Evolutionary conservation across 2,797 vertebrate species (phyloP).

Genomic region (Paedocypris micromegethes): DNA sequence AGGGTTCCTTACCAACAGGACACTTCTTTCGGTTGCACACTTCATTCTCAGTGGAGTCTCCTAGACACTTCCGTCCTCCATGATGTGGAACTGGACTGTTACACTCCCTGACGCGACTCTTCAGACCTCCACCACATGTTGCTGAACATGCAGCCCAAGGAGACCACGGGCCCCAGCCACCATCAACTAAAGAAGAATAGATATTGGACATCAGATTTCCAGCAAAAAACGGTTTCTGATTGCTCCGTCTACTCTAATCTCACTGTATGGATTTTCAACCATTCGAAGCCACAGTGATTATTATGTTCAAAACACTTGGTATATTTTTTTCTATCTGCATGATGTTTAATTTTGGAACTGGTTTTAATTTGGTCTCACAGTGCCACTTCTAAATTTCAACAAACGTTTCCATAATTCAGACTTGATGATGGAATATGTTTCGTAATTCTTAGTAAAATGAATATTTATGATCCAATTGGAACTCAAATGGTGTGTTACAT

Average conservation of each 20-base stretch:
- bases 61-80: slow-evolving; percentile 81
- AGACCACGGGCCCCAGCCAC: slow-evolving; percentile 89
- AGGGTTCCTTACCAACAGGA: slow-evolving; percentile 75
- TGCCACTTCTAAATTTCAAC: slow-evolving; percentile 27
- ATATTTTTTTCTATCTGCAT: slow-evolving; percentile 35
- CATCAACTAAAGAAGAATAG: slow-evolving; percentile 70
- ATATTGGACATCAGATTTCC: neutral
- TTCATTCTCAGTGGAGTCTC: slow-evolving; percentile 77
- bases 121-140: slow-evolving; percentile 86
- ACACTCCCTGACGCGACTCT: slow-evolving; percentile 77
- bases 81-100: slow-evolving; percentile 80
- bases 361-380: slow-evolving; percentile 39
- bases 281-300: too few species aligned
- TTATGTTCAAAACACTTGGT: too few species aligned
- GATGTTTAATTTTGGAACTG: slow-evolving; percentile 26
- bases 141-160: slow-evolving; percentile 84
- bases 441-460: too few species aligned
- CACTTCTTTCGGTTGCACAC: slow-evolving; percentile 83
- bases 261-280: too few species aligned
- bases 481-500: slow-evolving; percentile 18
- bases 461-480: too few species aligned
- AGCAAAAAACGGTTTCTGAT: neutral
- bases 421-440: too few species aligned
- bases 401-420: neutral
- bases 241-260: too few species aligned